These are phyloP conservation scores for Chrysolina oricalcia DNA, from an alignment of 2,888 invertebrate genomes.

Conservation along the genomic window DNA sequence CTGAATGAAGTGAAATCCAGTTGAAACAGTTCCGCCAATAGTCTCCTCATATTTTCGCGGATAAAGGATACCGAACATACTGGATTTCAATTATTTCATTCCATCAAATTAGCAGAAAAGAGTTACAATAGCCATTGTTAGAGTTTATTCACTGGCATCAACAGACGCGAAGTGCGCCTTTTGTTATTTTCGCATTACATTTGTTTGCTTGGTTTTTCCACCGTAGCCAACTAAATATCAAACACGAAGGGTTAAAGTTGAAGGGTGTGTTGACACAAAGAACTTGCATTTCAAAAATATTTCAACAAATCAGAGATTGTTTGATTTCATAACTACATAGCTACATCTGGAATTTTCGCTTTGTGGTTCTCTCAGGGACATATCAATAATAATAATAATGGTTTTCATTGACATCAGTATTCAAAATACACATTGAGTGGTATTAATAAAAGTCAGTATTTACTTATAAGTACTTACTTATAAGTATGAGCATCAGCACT, in stretches of 20 bases:
- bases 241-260: background rate
- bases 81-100: background rate
- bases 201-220: background rate
- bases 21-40: background rate
- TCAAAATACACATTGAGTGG: no score
- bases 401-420: no score
- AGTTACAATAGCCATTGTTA: background rate
- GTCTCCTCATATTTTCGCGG: background rate
- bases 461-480: no score
- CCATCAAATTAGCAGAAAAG: background rate
- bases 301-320: no score
- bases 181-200: conserved; percentile 1
- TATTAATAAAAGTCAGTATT: no score
- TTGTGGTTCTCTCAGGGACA: no score
- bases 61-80: background rate
- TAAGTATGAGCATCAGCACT: no score
- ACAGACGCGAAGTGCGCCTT: background rate
- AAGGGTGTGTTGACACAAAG: background rate
- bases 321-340: no score
- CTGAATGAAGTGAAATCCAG: background rate
- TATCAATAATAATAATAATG: no score
- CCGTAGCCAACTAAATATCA: background rate
- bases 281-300: no score
- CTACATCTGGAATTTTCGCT: no score
- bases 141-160: background rate